Percentiles rank a stretch among this genome's conserved stretches.
Conservation (phyloP, 2,888 invertebrate genomes). For the Pristionchus arcanus region DNA sequence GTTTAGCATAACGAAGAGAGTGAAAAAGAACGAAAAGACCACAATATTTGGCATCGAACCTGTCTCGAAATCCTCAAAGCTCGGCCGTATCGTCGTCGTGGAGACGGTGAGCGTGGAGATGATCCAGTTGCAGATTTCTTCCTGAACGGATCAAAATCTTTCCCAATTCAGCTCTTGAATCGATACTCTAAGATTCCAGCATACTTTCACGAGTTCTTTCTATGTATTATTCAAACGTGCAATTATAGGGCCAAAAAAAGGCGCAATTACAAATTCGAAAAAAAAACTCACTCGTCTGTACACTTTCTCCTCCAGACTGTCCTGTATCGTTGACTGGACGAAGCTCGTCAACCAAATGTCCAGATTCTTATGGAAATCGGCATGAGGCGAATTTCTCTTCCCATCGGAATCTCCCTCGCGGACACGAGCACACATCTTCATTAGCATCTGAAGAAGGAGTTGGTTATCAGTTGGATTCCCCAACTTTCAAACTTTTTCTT, state of each 20-base stretch:
- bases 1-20: too few relatives aligned
- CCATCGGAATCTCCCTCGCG: background rate
- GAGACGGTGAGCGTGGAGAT: background rate
- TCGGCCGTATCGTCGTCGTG: background rate
- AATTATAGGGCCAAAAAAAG: too few relatives aligned
- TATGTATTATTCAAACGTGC: background rate
- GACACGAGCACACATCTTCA: background rate
- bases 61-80: background rate
- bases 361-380: conserved; percentile 29
- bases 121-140: conserved; percentile 37
- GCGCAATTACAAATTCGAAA: too few relatives aligned
- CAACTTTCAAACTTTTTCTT: too few relatives aligned
- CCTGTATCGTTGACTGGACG: background rate
- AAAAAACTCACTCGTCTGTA: background rate
- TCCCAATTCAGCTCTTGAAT: background rate
- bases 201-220: background rate
- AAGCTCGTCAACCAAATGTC: background rate
- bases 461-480: too few relatives aligned
- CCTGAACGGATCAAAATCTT: background rate
- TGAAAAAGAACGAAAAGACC: too few relatives aligned
- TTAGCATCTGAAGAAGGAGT: conserved; percentile 2
- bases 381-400: conserved; percentile 4
- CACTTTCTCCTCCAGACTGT: conserved; percentile 7
- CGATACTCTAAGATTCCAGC: too few relatives aligned
- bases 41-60: background rate